Conservation (phyloP, 1,140 invertebrate species). For the Cydia splendana region DNA sequence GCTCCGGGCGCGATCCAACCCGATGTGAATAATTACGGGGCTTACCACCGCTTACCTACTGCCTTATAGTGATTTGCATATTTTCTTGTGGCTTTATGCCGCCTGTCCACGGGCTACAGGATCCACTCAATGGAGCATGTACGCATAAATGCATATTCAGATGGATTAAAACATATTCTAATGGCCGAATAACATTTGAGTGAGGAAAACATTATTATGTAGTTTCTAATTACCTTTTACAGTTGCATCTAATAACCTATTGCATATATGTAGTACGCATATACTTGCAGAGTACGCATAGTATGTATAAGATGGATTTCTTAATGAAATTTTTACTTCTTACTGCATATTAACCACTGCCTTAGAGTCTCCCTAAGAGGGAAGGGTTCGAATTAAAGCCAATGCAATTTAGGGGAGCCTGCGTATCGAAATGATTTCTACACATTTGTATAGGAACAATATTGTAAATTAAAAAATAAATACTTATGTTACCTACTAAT, state of each 20-base stretch:
- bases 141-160: slow-evolving; percentile 29
- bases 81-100: slow-evolving; percentile 71
- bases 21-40: slow-evolving; percentile 79
- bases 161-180: slow-evolving; percentile 21
- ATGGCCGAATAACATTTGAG: not conserved
- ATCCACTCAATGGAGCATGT: slow-evolving; percentile 12
- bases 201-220: not conserved
- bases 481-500: not conserved
- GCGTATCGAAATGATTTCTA: slow-evolving; percentile 13
- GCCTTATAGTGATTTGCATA: slow-evolving; percentile 77
- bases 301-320: not conserved
- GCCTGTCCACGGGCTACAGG: slow-evolving; percentile 38
- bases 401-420: slow-evolving; percentile 30
- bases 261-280: too few species aligned
- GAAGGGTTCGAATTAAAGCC: slow-evolving; percentile 20
- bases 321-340: slow-evolving; percentile 26
- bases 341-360: slow-evolving; percentile 27
- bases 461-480: too few species aligned
- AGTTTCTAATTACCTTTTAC: slow-evolving; percentile 7
- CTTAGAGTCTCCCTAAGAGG: slow-evolving; percentile 18
- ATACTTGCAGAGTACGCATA: too few species aligned
- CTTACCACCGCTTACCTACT: slow-evolving; percentile 78
- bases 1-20: slow-evolving; percentile 75
- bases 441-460: not conserved
- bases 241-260: too few species aligned